Conservation (phyloP, 2,113 vertebrate species). For the Lamprotornis superbus region DNA sequence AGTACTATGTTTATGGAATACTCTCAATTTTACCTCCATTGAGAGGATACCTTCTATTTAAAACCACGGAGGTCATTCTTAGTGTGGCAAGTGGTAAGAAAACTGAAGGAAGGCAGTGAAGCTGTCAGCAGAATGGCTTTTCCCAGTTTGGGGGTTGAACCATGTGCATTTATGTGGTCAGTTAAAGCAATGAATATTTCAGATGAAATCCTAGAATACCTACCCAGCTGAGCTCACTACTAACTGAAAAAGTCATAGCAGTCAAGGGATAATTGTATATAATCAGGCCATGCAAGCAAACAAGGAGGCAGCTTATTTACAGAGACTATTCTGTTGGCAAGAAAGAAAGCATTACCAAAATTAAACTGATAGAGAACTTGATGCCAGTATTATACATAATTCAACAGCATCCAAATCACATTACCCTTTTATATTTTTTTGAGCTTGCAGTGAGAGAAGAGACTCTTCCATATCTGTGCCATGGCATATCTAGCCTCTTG, state of each 20-base stretch:
- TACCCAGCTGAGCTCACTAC: background rate
- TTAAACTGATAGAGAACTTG: background rate
- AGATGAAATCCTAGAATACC: background rate
- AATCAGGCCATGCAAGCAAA: slow-evolving; percentile 4
- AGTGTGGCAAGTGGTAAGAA: background rate
- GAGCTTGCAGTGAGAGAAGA: background rate
- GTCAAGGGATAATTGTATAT: slow-evolving; percentile 4
- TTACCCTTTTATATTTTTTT: background rate
- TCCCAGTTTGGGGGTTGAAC: background rate
- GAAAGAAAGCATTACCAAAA: slow-evolving; percentile 27
- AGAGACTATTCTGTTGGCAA: slow-evolving; percentile 12
- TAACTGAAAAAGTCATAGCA: background rate
- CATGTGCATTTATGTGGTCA: background rate
- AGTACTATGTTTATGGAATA: background rate
- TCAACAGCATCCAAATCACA: background rate
- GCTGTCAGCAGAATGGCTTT: background rate
- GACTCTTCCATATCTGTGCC: background rate
- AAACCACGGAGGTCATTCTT: background rate
- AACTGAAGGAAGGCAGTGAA: background rate
- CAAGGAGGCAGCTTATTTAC: slow-evolving; percentile 19
- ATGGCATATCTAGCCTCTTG: background rate
- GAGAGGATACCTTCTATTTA: background rate
- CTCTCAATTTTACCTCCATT: background rate
- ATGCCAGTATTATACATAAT: slow-evolving; percentile 24
- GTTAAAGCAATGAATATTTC: background rate